Evolutionary conservation across 2,113 vertebrate genomes (phyloP).

Genomic region (Leptobrachium leishanense): DNA sequence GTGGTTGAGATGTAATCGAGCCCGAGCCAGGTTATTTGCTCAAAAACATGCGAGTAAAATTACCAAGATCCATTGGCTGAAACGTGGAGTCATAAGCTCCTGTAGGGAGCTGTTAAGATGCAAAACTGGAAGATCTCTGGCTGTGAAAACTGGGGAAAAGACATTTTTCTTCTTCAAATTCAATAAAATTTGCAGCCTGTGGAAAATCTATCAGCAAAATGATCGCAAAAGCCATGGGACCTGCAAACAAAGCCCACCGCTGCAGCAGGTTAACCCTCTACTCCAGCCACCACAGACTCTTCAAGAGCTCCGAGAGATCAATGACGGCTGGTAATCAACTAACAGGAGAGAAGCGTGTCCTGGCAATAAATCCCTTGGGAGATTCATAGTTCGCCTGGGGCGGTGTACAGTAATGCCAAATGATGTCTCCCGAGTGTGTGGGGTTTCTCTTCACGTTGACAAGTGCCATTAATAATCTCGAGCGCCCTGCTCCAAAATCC

Average conservation of each 20-base stretch:
- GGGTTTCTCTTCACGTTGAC: no score
- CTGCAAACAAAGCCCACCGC: not conserved
- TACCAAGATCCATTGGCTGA: no score
- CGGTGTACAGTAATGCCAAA: not conserved
- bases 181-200: slow-evolving; percentile 5
- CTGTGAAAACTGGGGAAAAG: no score
- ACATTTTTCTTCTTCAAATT: no score
- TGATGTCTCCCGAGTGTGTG: not conserved
- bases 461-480: no score
- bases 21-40: no score
- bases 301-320: slow-evolving; percentile 10
- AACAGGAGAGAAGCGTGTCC: slow-evolving; percentile 9
- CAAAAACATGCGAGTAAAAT: no score
- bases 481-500: no score
- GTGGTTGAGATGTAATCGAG: no score
- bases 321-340: slow-evolving; percentile 21
- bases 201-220: not conserved
- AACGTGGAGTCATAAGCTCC: no score
- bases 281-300: slow-evolving; percentile 23
- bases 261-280: slow-evolving; percentile 10
- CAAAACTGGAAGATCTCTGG: no score
- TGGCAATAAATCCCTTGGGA: not conserved
- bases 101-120: no score
- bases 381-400: not conserved
- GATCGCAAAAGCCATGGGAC: not conserved